These are phyloP conservation scores for Drosophila sechellia DNA, from an alignment of 1,140 invertebrate species.

Conservation along the genomic window DNA sequence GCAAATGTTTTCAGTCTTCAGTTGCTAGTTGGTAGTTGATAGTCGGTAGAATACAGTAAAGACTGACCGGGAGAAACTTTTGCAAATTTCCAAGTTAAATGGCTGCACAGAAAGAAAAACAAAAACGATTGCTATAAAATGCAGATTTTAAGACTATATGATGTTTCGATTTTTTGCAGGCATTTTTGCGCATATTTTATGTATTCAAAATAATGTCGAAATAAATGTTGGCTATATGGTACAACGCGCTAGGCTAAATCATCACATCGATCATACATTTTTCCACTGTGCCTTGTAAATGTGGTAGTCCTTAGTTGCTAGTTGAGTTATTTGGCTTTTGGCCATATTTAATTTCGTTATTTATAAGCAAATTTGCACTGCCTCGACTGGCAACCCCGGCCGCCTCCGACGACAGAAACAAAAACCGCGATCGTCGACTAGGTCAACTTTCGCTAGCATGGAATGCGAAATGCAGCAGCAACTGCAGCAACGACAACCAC, in stretches of 20 bases:
- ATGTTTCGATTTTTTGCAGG: too few relatives aligned
- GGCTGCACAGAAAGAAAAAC: conserved; percentile 14
- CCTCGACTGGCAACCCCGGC: conserved; percentile 20
- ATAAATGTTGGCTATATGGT: too few relatives aligned
- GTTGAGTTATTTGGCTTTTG: conserved; percentile 63
- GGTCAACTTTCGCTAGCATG: conserved; percentile 83
- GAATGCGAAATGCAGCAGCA: conserved; percentile 77
- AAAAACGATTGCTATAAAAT: not conserved
- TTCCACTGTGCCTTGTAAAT: conserved; percentile 35
- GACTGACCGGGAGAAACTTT: conserved; percentile 54
- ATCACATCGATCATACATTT: not conserved
- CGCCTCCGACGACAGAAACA: conserved; percentile 46
- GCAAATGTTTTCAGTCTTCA: conserved; percentile 41
- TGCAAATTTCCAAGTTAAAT: conserved; percentile 21
- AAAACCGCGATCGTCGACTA: conserved; percentile 78
- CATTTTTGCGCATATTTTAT: too few relatives aligned
- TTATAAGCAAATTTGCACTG: conserved; percentile 76
- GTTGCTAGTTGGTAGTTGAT: conserved; percentile 30
- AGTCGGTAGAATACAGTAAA: conserved; percentile 28
- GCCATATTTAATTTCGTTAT: conserved; percentile 82
- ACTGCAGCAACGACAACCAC: conserved; percentile 36
- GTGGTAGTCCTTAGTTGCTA: conserved; percentile 47
- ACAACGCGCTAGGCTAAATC: too few relatives aligned
- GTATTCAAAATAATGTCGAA: too few relatives aligned
- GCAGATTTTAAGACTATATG: too few relatives aligned